Evolutionary conservation across 1,140 invertebrate genomes (phyloP).

Genomic region (Whitmania pigra): DNA sequence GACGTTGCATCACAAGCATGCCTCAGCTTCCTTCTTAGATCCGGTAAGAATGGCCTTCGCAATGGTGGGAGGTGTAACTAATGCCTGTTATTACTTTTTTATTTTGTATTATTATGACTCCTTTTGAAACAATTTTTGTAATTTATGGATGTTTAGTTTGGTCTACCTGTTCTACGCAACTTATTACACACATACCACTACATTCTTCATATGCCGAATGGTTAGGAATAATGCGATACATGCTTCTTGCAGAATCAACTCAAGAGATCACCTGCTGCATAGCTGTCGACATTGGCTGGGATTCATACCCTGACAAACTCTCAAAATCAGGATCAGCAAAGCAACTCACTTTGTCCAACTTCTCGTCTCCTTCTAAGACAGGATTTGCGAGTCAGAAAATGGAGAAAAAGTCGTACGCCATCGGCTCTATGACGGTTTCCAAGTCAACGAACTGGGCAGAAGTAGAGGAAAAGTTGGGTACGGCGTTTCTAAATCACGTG

Average conservation of each 20-base stretch:
- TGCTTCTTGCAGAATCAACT: constrained; percentile 3
- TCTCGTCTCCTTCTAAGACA: neutral
- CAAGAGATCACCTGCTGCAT: constrained; percentile 15
- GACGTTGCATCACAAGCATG: constrained; percentile 33
- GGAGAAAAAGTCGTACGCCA: neutral
- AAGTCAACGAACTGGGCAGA: constrained; percentile 30
- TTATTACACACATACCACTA: no score
- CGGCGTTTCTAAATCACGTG: constrained; percentile 30
- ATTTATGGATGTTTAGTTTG: no score
- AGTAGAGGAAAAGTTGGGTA: constrained; percentile 30
- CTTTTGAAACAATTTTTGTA: no score
- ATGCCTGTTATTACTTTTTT: no score
- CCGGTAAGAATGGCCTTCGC: constrained; percentile 26
- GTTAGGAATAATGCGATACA: neutral
- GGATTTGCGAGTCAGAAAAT: neutral
- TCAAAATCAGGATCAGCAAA: neutral
- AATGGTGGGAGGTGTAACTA: neutral
- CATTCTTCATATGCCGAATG: no score
- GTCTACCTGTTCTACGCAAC: no score
- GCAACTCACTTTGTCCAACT: neutral
- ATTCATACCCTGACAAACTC: neutral
- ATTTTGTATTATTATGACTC: no score
- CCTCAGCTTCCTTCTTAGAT: constrained; percentile 28
- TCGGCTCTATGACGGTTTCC: constrained; percentile 31
- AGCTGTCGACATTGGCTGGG: constrained; percentile 11